Conservation (phyloP, 2,113 vertebrate species). For the Trichechus manatus region DNA sequence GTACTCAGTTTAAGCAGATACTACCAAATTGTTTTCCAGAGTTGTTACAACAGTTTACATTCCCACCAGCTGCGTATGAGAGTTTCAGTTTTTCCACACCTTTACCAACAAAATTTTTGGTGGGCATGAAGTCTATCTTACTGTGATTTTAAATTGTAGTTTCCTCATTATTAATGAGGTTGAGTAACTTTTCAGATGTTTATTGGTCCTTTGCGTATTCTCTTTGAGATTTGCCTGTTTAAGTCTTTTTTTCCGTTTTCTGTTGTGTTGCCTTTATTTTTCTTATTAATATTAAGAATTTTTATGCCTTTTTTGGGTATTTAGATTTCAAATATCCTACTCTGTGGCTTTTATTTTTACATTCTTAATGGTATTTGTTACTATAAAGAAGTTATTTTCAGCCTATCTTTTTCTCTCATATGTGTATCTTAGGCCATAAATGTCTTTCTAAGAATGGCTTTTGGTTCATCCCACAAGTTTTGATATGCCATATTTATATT, state of each 20-base stretch:
- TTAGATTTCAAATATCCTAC: not conserved
- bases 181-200: not conserved
- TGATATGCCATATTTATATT: not conserved
- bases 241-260: slow-evolving; percentile 3
- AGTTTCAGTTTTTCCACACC: not conserved
- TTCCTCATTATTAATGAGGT: not conserved
- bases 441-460: not conserved
- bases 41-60: not conserved
- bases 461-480: not conserved
- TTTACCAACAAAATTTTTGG: not conserved
- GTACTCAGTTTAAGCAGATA: not conserved
- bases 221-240: not conserved
- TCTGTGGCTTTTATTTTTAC: not conserved
- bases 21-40: not conserved
- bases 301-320: not conserved
- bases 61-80: not conserved
- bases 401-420: not conserved
- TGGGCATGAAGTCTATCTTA: not conserved
- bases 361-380: not conserved
- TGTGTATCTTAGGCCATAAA: not conserved
- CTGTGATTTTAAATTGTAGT: slow-evolving; percentile 27
- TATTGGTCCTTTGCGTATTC: not conserved
- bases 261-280: not conserved
- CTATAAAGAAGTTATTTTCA: not conserved
- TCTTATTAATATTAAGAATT: not conserved